Percentiles rank a stretch among this genome's conserved stretches.
Conservation (phyloP, 2,888 invertebrate genomes). For the Reticulitermes lucifugus region DNA sequence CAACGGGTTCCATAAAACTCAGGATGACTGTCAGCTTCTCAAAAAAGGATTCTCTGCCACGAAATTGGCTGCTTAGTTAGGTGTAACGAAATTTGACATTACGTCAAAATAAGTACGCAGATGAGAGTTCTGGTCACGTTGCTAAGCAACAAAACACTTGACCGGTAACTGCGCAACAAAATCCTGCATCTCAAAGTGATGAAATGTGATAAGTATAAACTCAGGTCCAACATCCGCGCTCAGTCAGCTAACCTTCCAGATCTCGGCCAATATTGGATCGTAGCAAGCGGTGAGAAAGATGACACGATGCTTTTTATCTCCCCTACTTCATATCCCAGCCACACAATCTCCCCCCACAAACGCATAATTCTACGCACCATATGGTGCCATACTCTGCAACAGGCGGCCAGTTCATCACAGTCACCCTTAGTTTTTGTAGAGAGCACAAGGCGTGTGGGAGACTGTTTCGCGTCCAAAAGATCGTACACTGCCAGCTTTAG, state of each 20-base stretch:
- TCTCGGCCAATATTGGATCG: not conserved
- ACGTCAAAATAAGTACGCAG: not conserved
- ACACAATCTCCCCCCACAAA: not conserved
- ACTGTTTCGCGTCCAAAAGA: not conserved
- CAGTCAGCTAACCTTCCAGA: not conserved
- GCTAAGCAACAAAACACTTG: not conserved
- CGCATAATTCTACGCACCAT: not conserved
- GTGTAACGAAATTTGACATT: not conserved
- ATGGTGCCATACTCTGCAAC: slow-evolving; percentile 1
- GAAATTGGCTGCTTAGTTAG: too few relatives aligned
- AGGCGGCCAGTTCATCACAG: not conserved
- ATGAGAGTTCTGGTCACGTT: not conserved
- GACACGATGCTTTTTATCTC: not conserved
- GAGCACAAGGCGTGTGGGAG: not conserved
- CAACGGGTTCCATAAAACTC: too few relatives aligned
- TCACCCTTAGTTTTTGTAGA: not conserved
- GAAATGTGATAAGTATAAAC: not conserved
- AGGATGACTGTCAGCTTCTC: too few relatives aligned
- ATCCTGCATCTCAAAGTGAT: not conserved
- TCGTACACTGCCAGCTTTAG: not conserved
- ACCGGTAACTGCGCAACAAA: not conserved
- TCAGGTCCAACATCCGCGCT: not conserved
- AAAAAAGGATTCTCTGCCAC: too few relatives aligned
- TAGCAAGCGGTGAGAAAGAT: not conserved
- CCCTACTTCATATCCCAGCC: not conserved